Conservation (phyloP, 2,888 invertebrate genomes). For the Selenia dentaria region DNA sequence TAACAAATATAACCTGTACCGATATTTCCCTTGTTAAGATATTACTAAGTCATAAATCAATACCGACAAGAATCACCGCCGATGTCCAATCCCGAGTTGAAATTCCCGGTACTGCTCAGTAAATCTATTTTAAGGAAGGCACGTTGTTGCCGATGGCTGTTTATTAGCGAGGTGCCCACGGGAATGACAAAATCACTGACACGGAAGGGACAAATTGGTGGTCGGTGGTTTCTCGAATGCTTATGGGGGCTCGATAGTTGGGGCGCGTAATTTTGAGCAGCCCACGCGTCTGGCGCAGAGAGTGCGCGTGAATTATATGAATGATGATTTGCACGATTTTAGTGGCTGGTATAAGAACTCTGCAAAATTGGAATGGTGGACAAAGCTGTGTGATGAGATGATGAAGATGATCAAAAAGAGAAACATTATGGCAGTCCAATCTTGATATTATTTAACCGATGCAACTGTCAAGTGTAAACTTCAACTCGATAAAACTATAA, state of each 20-base stretch:
- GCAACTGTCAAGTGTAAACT: too few species aligned
- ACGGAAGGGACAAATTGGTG: constrained; percentile 75
- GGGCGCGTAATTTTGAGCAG: constrained; percentile 63
- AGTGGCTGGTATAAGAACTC: constrained; percentile 24
- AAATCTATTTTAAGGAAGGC: constrained; percentile 52
- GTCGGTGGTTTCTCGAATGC: constrained; percentile 59
- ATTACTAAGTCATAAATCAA: constrained; percentile 1
- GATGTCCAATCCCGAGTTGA: not conserved
- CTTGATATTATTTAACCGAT: too few species aligned
- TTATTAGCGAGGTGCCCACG: constrained; percentile 54
- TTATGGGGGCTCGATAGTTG: constrained; percentile 58
- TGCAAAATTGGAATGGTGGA: too few species aligned
- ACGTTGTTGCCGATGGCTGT: constrained; percentile 42
- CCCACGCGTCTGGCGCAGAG: constrained; percentile 55
- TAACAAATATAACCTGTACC: too few species aligned
- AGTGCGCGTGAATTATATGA: constrained; percentile 57
- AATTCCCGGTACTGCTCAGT: constrained; percentile 25
- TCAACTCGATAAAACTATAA: too few species aligned
- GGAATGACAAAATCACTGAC: constrained; percentile 63
- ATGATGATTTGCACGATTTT: constrained; percentile 22
- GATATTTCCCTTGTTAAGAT: too few species aligned
- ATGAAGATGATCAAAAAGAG: too few species aligned
- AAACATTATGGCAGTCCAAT: too few species aligned
- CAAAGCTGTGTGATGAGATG: too few species aligned
- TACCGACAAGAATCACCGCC: not conserved